Conservation (phyloP, 2,888 invertebrate genomes). For the Polyploca ridens region DNA sequence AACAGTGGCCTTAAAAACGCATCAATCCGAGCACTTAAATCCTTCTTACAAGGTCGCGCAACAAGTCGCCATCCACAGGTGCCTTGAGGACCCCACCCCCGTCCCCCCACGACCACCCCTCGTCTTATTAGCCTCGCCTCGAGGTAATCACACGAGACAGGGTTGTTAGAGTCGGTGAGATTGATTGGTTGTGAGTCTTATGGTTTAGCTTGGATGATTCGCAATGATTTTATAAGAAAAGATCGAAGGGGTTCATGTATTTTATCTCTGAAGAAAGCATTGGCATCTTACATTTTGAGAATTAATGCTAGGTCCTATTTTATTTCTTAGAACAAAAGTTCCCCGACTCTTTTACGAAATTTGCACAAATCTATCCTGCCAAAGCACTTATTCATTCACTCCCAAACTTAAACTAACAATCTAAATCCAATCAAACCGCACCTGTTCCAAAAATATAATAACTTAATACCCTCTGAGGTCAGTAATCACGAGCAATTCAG, state of each 20-base stretch:
- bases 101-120: constrained; percentile 25
- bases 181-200: constrained; percentile 55
- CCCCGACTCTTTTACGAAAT: too few species aligned
- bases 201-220: background rate
- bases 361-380: too few species aligned
- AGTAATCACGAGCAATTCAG: background rate
- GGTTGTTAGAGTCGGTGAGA: constrained; percentile 38
- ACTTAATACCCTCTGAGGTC: constrained; percentile 14
- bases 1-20: constrained; percentile 12
- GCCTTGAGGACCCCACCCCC: constrained; percentile 23
- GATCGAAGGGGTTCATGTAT: background rate
- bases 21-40: constrained; percentile 17
- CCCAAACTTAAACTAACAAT: background rate
- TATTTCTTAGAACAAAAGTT: too few species aligned
- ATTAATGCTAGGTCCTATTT: too few species aligned
- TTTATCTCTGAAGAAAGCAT: background rate
- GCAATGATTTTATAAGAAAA: background rate
- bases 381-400: background rate
- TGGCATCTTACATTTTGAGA: background rate
- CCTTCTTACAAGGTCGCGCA: constrained; percentile 26
- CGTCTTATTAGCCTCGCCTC: constrained; percentile 46
- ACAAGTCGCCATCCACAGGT: constrained; percentile 58
- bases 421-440: background rate
- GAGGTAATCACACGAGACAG: constrained; percentile 67
- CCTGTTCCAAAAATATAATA: background rate